Percentiles rank a stretch among this genome's conserved stretches.
Conservation (phyloP, 2,113 vertebrate species). For the Oxyura jamaicensis region DNA sequence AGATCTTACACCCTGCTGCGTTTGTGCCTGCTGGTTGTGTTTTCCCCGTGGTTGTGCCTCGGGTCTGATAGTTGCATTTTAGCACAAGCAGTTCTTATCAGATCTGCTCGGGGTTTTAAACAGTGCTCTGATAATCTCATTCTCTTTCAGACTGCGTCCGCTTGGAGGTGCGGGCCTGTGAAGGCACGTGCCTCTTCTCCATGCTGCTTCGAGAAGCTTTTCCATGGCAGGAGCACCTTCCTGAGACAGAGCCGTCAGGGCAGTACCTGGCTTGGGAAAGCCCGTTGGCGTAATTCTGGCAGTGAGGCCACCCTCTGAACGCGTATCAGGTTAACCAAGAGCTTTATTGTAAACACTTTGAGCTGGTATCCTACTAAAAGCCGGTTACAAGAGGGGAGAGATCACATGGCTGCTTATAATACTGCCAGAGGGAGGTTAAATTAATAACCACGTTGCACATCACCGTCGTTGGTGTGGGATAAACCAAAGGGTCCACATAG, state of each 20-base stretch:
- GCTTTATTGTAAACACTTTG: slow-evolving; percentile 51
- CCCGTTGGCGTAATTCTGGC: neutral
- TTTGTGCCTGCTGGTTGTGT: neutral
- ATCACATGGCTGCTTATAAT: neutral
- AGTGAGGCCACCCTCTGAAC: neutral
- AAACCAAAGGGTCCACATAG: neutral
- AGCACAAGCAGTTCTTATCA: neutral
- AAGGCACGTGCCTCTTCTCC: neutral
- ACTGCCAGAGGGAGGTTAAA: neutral
- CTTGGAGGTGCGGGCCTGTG: neutral
- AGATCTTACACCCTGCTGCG: neutral
- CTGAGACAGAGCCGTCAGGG: neutral
- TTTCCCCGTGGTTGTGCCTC: neutral
- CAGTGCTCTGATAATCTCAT: neutral
- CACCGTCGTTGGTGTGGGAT: neutral
- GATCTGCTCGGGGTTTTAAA: neutral
- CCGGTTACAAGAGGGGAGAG: neutral
- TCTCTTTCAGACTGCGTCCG: neutral
- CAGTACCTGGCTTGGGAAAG: neutral
- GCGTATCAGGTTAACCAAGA: neutral
- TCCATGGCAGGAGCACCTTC: neutral
- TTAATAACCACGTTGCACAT: neutral
- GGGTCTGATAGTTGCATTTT: neutral
- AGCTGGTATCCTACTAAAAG: neutral
- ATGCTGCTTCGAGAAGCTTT: neutral